phyloP scores from a whole-genome alignment of 2,113 vertebrate genomes.

The Xenotilapia flavipinnis region DNA sequence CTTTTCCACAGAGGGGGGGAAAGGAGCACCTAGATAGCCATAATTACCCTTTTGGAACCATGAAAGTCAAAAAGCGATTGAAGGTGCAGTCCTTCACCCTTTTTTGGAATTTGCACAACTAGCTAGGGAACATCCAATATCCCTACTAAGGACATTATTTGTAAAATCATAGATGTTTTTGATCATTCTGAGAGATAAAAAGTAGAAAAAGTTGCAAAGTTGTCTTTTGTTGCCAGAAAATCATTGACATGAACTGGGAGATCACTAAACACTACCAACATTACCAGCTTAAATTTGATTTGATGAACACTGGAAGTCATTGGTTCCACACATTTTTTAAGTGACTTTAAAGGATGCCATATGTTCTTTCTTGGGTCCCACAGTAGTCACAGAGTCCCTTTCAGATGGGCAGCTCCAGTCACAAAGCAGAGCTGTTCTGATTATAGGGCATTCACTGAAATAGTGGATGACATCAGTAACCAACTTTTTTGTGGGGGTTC shows the following conservation, averaged over 20 bases:
- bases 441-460: slow-evolving; percentile 54
- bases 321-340: neutral
- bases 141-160: neutral
- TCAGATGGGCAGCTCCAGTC: slow-evolving; percentile 36
- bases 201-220: neutral
- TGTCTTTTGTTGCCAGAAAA: fast-evolving
- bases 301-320: neutral
- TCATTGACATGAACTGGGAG: neutral
- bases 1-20: neutral
- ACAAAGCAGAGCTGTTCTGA: slow-evolving; percentile 42
- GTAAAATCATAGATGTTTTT: neutral
- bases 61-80: neutral
- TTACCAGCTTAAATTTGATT: neutral
- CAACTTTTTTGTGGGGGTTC: slow-evolving; percentile 36
- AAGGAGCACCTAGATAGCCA: neutral
- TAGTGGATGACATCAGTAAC: slow-evolving; percentile 60
- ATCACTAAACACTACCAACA: neutral
- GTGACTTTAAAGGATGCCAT: slow-evolving; percentile 11
- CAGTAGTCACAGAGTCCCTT: slow-evolving; percentile 13
- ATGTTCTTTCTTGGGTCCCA: neutral
- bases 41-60: neutral
- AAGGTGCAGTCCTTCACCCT: neutral
- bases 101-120: neutral
- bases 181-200: neutral
- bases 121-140: neutral